Conservation (phyloP, 1,140 invertebrate genomes). For the Drosophila serrata region DNA sequence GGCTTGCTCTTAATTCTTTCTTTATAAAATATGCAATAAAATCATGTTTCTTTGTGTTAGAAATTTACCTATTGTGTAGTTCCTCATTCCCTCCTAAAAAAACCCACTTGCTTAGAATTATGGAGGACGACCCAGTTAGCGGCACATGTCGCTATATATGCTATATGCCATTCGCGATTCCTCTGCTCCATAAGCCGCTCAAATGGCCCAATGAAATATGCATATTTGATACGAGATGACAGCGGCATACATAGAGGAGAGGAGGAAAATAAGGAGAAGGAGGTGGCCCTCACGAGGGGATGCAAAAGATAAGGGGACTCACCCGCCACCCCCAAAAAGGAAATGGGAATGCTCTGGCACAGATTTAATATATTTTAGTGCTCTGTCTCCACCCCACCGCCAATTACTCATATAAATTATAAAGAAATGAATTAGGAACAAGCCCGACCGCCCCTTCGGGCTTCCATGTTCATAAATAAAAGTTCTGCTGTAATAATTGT, state of each 20-base stretch:
- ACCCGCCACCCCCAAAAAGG: conserved; percentile 17
- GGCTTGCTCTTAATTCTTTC: neutral
- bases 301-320: conserved; percentile 10
- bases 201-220: conserved; percentile 77
- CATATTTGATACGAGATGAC: conserved; percentile 74
- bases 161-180: conserved; percentile 35
- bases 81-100: neutral
- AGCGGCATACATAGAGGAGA: conserved; percentile 45
- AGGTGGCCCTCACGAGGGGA: conserved; percentile 1
- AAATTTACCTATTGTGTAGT: neutral
- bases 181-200: conserved; percentile 45
- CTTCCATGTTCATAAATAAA: conserved; percentile 64
- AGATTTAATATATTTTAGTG: conserved; percentile 75
- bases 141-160: conserved; percentile 50
- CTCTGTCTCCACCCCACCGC: conserved; percentile 6
- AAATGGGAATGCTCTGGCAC: conserved; percentile 3
- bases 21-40: neutral
- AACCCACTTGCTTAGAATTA: conserved; percentile 13
- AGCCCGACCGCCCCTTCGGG: neutral
- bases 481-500: conserved; percentile 77
- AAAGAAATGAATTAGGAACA: conserved; percentile 72
- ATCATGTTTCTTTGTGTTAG: neutral
- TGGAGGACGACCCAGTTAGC: conserved; percentile 46
- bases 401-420: conserved; percentile 81
- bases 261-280: neutral